Base-by-base conservation (phyloP, 2,797 vertebrate species). In the Delichon dasypus region DNA sequence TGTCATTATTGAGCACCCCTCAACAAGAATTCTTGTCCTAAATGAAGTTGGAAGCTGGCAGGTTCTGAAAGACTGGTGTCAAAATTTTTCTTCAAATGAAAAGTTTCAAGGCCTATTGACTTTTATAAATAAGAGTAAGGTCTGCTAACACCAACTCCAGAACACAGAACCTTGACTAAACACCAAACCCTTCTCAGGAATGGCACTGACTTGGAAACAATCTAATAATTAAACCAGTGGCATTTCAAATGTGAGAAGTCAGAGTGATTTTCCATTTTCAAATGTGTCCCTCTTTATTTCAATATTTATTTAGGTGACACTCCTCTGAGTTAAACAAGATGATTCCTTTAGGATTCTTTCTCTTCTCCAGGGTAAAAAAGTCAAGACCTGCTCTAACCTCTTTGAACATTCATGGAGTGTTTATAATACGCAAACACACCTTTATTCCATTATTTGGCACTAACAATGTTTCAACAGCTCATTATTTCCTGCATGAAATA, bases 401-500 rank as follows among this genome's bases (percentile, higher is more conserved):
- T 94, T 80, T 67, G 79, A 96, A 91, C 58, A 82, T 86, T 94
- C 74, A 68, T 30, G 38, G 42, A 67, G 53, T 93, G 91, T 95
- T 96, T 95, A 83, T 94, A 95, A 92, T 94, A 95, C 83, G 88
- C 82, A 96, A 97, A 95, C 66, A 65, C 93, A 91, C 90, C 70
- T 95, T 95, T 94, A 95, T 97, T 96, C 91, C 84, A 89, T 96
- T 96, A 96, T 96, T 96, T 95, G 88, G 84, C 73, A 92, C 88
- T 96, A 96, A 96, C 84, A 90, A 7, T 91, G 88, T 96, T 97
- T 95, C 97, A 85, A 94, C 80, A 96, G 94, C 96, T 97, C 96
- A 95, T 97, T 96, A 96, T 97, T 97, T 96, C 94, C 89, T 92
- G 91, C 90, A 94, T 94, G 91, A 97, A 97, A 96, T 96, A 96